phyloP scores from a whole-genome alignment of 2,797 vertebrate genomes.

The Chloroceryle amazona region DNA sequence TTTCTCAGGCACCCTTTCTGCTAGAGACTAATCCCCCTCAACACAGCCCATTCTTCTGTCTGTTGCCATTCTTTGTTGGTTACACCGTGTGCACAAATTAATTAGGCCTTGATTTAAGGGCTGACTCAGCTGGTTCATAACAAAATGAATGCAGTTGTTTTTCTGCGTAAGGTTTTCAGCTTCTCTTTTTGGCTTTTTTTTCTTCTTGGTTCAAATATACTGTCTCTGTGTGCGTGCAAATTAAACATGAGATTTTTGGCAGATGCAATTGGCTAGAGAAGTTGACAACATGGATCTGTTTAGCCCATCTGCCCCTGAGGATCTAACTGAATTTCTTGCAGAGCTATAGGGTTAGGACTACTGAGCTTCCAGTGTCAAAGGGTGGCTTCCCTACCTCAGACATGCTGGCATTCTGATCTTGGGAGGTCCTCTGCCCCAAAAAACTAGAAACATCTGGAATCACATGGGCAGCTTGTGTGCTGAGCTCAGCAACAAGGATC shows the following conservation, averaged over 20 bases:
- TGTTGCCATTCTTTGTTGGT: conserved; percentile 43
- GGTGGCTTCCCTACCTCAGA: conserved; percentile 50
- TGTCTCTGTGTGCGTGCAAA: neutral
- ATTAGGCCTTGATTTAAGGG: conserved; percentile 29
- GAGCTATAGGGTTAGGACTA: conserved; percentile 33
- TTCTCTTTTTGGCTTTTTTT: neutral
- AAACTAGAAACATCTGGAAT: conserved; percentile 74
- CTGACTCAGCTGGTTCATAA: conserved; percentile 42
- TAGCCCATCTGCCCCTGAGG: neutral
- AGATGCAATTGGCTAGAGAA: conserved; percentile 2
- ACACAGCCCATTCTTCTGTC: conserved; percentile 11
- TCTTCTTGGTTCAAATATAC: neutral
- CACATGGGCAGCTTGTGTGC: conserved; percentile 70
- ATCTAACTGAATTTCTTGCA: conserved; percentile 49
- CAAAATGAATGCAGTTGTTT: conserved; percentile 48
- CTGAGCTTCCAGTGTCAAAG: conserved; percentile 56
- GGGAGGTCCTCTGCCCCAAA: conserved; percentile 61
- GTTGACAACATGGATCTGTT: conserved; percentile 14
- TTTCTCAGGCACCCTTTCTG: conserved; percentile 13
- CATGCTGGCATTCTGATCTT: conserved; percentile 60
- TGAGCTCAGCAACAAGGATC: conserved; percentile 73
- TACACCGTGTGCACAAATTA: conserved; percentile 39
- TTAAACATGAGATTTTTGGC: conserved; percentile 36
- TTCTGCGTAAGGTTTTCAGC: conserved; percentile 1
- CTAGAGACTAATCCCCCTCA: conserved; percentile 27